Conservation (phyloP, 2,888 invertebrate genomes). For the Apamea epomidion region DNA sequence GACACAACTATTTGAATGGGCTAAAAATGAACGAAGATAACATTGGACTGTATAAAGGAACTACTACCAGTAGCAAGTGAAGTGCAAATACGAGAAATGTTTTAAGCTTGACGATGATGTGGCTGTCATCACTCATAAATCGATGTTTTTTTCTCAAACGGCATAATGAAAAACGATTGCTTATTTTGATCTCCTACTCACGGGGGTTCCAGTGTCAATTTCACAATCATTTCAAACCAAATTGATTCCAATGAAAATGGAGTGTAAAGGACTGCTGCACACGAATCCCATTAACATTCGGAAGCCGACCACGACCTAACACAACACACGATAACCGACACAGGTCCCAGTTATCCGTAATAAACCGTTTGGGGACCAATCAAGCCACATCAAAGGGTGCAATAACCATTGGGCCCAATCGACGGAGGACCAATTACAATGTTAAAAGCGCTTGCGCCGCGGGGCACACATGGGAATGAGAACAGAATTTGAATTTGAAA, state of each 20-base stretch:
- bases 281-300: slow-evolving; percentile 54
- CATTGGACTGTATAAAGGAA: neutral
- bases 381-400: slow-evolving; percentile 85
- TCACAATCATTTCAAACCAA: neutral
- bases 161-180: neutral
- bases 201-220: neutral
- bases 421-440: slow-evolving; percentile 87
- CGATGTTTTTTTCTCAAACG: neutral
- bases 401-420: slow-evolving; percentile 78
- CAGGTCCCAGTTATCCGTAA: slow-evolving; percentile 67
- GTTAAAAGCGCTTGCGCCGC: slow-evolving; percentile 84
- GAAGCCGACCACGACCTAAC: slow-evolving; percentile 71
- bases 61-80: neutral
- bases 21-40: neutral
- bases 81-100: neutral
- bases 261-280: slow-evolving; percentile 25
- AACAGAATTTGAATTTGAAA: slow-evolving; percentile 89
- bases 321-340: slow-evolving; percentile 66
- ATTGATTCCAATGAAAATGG: slow-evolving; percentile 2
- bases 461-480: slow-evolving; percentile 85
- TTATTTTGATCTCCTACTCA: neutral
- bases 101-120: neutral
- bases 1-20: neutral
- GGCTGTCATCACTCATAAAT: neutral
- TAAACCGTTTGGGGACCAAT: slow-evolving; percentile 79